phyloP scores from a whole-genome alignment of 2,113 vertebrate genomes.

The Ellobius talpinus region DNA sequence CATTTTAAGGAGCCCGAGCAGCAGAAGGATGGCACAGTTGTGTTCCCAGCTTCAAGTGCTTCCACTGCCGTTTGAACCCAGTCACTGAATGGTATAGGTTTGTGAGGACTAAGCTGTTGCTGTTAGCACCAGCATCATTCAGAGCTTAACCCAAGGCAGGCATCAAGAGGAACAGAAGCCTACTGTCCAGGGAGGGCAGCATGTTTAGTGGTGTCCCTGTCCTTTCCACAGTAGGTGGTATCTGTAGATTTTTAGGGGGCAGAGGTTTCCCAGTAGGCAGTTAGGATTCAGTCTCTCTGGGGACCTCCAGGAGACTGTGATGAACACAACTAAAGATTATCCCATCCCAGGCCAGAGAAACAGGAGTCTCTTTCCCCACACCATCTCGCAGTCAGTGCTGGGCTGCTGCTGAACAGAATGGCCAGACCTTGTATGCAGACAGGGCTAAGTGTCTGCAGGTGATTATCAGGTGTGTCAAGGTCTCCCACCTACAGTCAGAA shows the following conservation, averaged over 20 bases:
- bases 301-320: background rate
- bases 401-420: background rate
- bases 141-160: background rate
- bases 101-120: slow-evolving; percentile 40
- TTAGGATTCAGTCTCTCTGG: background rate
- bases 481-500: background rate
- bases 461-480: background rate
- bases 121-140: background rate
- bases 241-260: background rate
- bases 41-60: slow-evolving; percentile 34
- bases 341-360: background rate
- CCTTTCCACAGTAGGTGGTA: background rate
- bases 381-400: background rate
- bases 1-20: slow-evolving; percentile 34
- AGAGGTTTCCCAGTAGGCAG: background rate
- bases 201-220: background rate
- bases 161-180: background rate
- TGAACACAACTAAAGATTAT: background rate
- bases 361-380: background rate
- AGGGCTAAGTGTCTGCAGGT: background rate
- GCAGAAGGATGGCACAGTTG: background rate
- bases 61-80: slow-evolving; percentile 54
- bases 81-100: background rate
- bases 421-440: background rate
- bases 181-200: background rate